These are phyloP conservation scores for Furcifer pardalis DNA, from an alignment of 2,797 vertebrate species.

Conservation along the genomic window DNA sequence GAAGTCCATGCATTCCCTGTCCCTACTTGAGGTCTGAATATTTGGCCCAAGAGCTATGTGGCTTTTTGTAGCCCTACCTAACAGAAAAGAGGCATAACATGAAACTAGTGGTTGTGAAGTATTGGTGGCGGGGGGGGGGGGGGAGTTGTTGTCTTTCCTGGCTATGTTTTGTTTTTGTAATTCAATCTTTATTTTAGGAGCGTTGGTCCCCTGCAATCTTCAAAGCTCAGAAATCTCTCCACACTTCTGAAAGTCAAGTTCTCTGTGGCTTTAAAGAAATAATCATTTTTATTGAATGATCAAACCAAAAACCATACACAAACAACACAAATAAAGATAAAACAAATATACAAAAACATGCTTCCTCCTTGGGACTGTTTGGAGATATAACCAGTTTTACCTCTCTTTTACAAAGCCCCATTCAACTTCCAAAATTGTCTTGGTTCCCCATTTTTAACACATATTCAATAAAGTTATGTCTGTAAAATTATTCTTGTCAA, in stretches of 20 bases:
- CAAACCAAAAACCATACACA: no score
- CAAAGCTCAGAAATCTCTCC: background rate
- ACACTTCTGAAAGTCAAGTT: slow-evolving; percentile 10
- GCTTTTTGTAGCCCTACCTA: background rate
- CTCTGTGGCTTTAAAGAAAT: no score
- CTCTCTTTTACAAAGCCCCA: no score
- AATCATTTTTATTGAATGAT: no score
- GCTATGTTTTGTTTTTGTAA: background rate
- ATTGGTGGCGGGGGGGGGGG: background rate
- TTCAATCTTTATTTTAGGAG: slow-evolving; percentile 9
- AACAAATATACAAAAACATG: no score
- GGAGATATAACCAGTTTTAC: no score
- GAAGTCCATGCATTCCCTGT: background rate
- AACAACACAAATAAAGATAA: no score
- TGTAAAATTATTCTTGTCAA: no score
- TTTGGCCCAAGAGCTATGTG: background rate
- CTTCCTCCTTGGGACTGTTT: no score
- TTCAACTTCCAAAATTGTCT: no score
- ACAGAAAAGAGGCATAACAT: background rate
- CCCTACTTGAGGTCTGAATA: background rate
- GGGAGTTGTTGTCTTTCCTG: background rate
- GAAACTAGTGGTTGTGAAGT: background rate
- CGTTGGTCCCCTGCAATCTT: background rate
- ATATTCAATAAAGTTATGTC: no score
- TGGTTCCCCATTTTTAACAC: no score